Conservation (phyloP, 2,797 vertebrate species). For the Myotis vivesi region DNA sequence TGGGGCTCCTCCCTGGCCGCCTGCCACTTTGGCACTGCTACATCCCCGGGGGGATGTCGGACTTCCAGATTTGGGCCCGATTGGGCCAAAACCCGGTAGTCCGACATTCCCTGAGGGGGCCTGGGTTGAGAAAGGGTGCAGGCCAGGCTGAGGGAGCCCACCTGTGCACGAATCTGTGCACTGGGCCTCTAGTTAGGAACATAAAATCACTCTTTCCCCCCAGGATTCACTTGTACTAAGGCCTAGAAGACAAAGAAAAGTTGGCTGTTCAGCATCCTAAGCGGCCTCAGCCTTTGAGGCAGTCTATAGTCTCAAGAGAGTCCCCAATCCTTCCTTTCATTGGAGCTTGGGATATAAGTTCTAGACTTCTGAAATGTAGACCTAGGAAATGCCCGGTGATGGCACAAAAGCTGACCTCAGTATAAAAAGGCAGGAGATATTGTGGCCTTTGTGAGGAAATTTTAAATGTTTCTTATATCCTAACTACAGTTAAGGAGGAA, state of each 20-base stretch:
- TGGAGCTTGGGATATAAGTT: not conserved
- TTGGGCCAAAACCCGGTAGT: too few species aligned
- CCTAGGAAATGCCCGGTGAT: not conserved
- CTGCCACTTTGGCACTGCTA: too few species aligned
- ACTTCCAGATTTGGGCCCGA: too few species aligned
- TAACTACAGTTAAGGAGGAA: not conserved
- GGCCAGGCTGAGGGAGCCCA: too few species aligned
- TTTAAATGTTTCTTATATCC: not conserved
- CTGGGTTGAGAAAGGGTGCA: too few species aligned
- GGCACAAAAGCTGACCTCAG: not conserved
- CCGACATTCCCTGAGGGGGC: too few species aligned
- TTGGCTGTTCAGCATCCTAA: not conserved
- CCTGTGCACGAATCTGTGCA: too few species aligned
- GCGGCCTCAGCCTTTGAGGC: not conserved
- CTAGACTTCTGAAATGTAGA: not conserved
- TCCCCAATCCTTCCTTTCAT: not conserved
- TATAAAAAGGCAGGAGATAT: not conserved
- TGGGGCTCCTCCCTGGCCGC: too few species aligned
- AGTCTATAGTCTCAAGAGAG: not conserved
- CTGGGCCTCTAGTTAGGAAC: not conserved
- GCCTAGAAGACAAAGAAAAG: not conserved
- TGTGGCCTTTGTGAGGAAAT: not conserved
- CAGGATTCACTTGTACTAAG: not conserved
- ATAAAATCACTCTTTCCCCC: not conserved
- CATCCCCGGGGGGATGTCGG: too few species aligned